phyloP scores from a whole-genome alignment of 1,140 invertebrate genomes.

The Drosophila arizonae region DNA sequence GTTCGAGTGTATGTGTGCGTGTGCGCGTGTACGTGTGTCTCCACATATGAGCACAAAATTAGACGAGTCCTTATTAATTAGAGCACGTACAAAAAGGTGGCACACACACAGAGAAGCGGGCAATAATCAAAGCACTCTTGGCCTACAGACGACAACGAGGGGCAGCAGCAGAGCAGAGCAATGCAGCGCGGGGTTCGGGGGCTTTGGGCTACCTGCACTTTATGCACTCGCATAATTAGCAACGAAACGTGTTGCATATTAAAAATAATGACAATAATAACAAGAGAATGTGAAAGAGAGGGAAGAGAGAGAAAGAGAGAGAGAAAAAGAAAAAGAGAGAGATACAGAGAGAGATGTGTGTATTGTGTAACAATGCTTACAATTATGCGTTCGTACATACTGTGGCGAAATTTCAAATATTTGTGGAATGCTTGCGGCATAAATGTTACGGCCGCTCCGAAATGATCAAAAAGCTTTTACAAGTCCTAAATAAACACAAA shows the following conservation, averaged over 20 bases:
- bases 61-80: constrained; percentile 42
- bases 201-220: constrained; percentile 4
- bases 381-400: background rate
- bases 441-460: too few species aligned
- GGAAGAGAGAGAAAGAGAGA: background rate
- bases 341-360: background rate
- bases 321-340: background rate
- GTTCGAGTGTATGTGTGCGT: background rate
- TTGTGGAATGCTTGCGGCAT: too few species aligned
- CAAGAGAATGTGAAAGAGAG: background rate
- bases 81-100: constrained; percentile 35
- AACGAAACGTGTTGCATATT: constrained; percentile 32
- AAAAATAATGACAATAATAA: constrained; percentile 8
- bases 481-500: too few species aligned
- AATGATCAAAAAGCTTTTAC: too few species aligned
- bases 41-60: constrained; percentile 18
- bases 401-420: too few species aligned
- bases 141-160: too few species aligned
- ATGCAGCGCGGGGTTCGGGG: too few species aligned
- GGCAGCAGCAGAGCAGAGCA: too few species aligned
- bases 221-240: constrained; percentile 43
- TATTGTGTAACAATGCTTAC: too few species aligned
- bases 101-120: constrained; percentile 17
- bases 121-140: constrained; percentile 41
- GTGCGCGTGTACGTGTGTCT: constrained; percentile 8